A percentile compares a stretch with the other conserved stretches of the same genome.
phyloP scores from a whole-genome alignment of 2,888 invertebrate genomes.

The Apodemia mormo region DNA sequence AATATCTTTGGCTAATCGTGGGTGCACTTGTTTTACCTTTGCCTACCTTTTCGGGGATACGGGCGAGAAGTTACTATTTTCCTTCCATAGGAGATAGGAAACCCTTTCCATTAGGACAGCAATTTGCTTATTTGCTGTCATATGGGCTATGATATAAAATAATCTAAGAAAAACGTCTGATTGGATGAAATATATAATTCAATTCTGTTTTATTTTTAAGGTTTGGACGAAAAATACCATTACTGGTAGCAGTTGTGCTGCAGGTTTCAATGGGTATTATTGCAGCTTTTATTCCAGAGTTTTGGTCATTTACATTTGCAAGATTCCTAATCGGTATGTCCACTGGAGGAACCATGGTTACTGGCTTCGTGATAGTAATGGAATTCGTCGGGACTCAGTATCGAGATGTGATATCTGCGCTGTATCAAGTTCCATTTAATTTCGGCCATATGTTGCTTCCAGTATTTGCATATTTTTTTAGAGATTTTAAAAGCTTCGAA shows the following conservation, averaged over 20 bases:
- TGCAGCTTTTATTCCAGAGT: slow-evolving; percentile 85
- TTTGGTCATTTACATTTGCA: slow-evolving; percentile 83
- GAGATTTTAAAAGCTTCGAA: slow-evolving; percentile 85
- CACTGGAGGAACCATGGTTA: slow-evolving; percentile 91
- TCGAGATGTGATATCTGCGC: slow-evolving; percentile 80
- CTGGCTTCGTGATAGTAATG: slow-evolving; percentile 83
- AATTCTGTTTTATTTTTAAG: slow-evolving; percentile 61
- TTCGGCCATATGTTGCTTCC: slow-evolving; percentile 85
- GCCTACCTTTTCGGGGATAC: too few relatives aligned
- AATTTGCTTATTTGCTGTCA: too few relatives aligned
- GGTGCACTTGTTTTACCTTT: too few relatives aligned
- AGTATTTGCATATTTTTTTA: slow-evolving; percentile 82
- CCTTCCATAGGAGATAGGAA: too few relatives aligned
- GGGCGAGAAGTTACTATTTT: too few relatives aligned
- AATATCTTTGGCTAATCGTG: too few relatives aligned
- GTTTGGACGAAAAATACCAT: slow-evolving; percentile 87
- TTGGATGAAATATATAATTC: too few relatives aligned
- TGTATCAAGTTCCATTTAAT: slow-evolving; percentile 87
- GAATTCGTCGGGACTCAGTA: slow-evolving; percentile 83
- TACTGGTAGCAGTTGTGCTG: slow-evolving; percentile 86
- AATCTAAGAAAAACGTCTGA: too few relatives aligned
- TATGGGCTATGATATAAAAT: too few relatives aligned
- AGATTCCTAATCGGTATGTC: slow-evolving; percentile 87
- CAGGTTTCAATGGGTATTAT: slow-evolving; percentile 86
- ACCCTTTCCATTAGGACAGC: too few relatives aligned